Evolutionary conservation across 2,113 vertebrate species (phyloP).

Genomic region (Cariama cristata): DNA sequence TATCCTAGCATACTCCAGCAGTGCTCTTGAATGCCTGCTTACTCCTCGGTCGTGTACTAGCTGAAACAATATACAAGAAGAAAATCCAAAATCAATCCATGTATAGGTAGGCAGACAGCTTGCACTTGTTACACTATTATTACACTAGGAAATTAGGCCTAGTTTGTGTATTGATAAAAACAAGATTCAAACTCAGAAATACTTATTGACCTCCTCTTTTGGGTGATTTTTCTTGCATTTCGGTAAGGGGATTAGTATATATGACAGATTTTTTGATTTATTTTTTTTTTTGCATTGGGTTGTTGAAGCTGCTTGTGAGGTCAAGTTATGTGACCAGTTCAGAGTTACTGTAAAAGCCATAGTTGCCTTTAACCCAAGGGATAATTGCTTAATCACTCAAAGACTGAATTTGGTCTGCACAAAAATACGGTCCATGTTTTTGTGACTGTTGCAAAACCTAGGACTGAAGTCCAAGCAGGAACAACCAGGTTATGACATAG

Average conservation of each 20-base stretch:
- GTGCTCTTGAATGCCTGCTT: neutral
- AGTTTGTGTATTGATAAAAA: neutral
- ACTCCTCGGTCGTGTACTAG: neutral
- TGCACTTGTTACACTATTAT: neutral
- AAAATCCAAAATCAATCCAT: neutral
- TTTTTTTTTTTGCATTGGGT: neutral
- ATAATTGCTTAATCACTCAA: neutral
- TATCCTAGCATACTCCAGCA: neutral
- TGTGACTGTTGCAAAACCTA: constrained; percentile 5
- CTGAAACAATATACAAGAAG: neutral
- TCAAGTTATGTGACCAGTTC: neutral
- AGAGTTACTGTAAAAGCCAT: neutral
- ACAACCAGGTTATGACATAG: neutral
- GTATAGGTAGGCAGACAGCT: neutral
- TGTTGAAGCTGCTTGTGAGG: neutral
- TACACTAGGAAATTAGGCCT: neutral
- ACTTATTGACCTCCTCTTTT: neutral
- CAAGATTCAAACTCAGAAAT: neutral
- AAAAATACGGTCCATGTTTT: neutral
- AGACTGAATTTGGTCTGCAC: neutral
- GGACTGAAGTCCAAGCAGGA: neutral
- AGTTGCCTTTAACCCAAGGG: neutral
- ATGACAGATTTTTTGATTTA: neutral
- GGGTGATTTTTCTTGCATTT: neutral
- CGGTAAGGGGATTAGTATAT: neutral